These are phyloP conservation scores for Thamnaconus septentrionalis DNA, from an alignment of 2,113 vertebrate species.

Conservation along the genomic window DNA sequence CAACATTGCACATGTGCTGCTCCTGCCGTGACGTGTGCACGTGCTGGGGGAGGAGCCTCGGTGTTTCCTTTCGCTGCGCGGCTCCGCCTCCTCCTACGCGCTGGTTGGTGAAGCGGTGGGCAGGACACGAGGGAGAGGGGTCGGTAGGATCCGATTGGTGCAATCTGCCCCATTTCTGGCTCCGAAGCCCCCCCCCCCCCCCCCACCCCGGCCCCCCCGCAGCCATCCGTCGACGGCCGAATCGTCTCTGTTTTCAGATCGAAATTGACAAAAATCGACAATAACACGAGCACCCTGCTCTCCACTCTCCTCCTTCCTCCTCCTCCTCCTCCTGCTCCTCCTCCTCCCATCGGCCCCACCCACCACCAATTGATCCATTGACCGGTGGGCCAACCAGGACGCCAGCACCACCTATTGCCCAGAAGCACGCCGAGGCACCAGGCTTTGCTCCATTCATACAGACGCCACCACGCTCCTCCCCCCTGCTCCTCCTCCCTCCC, in stretches of 20 bases:
- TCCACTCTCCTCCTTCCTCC: constrained; percentile 70
- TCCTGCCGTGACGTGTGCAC: constrained; percentile 62
- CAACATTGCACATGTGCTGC: constrained; percentile 59
- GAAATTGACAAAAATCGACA: constrained; percentile 52
- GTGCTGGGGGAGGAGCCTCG: constrained; percentile 17
- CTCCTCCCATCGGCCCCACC: constrained; percentile 49
- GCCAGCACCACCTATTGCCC: constrained; percentile 78
- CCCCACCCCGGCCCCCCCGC: constrained; percentile 21
- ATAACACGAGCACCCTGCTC: constrained; percentile 64
- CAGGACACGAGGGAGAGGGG: no score
- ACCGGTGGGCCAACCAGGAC: constrained; percentile 68
- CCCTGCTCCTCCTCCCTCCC: constrained; percentile 31
- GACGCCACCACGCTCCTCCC: constrained; percentile 70
- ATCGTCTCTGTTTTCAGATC: constrained; percentile 67
- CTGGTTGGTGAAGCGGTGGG: no score
- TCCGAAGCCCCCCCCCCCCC: constrained; percentile 15
- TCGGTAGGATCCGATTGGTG: no score
- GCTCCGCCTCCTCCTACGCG: no score
- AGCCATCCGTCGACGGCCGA: constrained; percentile 39
- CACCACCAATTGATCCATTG: constrained; percentile 62
- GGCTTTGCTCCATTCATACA: constrained; percentile 80
- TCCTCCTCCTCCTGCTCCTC: constrained; percentile 65
- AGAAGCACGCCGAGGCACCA: constrained; percentile 81
- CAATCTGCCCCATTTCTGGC: neutral
- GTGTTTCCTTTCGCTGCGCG: no score